A percentile compares a stretch with the other conserved stretches of the same genome.
Conservation (phyloP, 2,888 invertebrate species). For the Odontocolon sp. region DNA sequence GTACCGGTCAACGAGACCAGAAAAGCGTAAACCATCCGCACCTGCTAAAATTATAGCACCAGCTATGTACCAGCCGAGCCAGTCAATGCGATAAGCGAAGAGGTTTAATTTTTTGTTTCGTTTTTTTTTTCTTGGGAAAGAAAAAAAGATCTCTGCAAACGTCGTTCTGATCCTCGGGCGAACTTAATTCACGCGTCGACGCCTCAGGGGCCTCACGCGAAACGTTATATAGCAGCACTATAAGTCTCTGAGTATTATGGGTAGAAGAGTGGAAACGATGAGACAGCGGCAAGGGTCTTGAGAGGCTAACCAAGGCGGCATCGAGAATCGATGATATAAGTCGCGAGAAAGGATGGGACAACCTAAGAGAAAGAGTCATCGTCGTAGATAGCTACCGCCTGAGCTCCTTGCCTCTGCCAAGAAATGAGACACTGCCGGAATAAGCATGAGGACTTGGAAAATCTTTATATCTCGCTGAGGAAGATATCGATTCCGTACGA, state of each 20-base stretch:
- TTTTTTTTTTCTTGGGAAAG: background rate
- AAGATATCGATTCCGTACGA: conserved; percentile 54
- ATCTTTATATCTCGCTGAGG: conserved; percentile 47
- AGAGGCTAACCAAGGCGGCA: background rate
- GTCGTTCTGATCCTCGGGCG: conserved; percentile 14
- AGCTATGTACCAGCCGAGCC: background rate
- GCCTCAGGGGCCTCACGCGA: background rate
- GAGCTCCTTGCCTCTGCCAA: background rate
- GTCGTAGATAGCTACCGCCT: conserved; percentile 20
- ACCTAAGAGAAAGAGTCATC: conserved; percentile 15
- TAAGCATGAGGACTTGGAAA: conserved; percentile 31
- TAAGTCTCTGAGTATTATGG: background rate
- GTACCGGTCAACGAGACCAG: conserved; percentile 17
- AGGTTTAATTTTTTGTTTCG: background rate
- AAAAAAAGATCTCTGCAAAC: conserved; percentile 1
- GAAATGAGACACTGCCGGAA: conserved; percentile 37
- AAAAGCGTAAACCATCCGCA: conserved; percentile 46
- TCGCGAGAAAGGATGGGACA: conserved; percentile 33
- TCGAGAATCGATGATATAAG: conserved; percentile 44
- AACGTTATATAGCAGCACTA: background rate
- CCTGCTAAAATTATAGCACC: conserved; percentile 16
- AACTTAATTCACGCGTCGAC: conserved; percentile 36
- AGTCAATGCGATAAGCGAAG: background rate
- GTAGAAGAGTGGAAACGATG: background rate
- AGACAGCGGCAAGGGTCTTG: background rate